Conservation (phyloP, 1,140 invertebrate genomes). For the Harpegnathos saltator region DNA sequence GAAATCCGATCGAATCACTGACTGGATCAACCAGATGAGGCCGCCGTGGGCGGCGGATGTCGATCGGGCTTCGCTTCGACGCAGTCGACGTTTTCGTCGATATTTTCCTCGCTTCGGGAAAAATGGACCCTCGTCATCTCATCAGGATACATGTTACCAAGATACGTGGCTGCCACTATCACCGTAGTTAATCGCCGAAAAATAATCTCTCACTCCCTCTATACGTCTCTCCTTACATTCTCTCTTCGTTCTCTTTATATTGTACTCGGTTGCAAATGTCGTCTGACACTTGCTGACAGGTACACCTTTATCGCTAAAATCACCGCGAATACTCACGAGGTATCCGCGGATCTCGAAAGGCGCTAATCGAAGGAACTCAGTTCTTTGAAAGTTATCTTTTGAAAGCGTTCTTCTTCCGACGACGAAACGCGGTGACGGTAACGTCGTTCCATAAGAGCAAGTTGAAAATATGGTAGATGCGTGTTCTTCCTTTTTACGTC, state of each 20-base stretch:
- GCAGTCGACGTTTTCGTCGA: not conserved
- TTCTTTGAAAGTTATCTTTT: conserved; percentile 38
- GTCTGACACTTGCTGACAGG: conserved; percentile 61
- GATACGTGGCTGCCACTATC: conserved; percentile 34
- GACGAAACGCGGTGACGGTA: not conserved
- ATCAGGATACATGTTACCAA: conserved; percentile 30
- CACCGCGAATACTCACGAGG: conserved; percentile 16
- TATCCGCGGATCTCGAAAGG: conserved; percentile 36
- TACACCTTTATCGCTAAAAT: conserved; percentile 80
- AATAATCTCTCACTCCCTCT: conserved; percentile 18
- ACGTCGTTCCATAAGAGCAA: conserved; percentile 13
- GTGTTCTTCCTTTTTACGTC: not conserved
- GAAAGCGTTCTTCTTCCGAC: not conserved
- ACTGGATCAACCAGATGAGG: conserved; percentile 82
- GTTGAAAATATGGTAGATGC: conserved; percentile 19
- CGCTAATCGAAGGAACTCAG: conserved; percentile 31
- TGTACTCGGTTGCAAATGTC: not conserved
- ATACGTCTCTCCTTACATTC: not conserved
- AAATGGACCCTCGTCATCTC: conserved; percentile 79
- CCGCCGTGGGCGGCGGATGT: conserved; percentile 73
- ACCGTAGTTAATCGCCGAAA: conserved; percentile 52
- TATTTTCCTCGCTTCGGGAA: conserved; percentile 71
- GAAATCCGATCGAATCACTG: conserved; percentile 80
- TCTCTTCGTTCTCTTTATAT: conserved; percentile 22
- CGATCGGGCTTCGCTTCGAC: conserved; percentile 76